Evolutionary conservation across 2,888 invertebrate genomes (phyloP).

Genomic region (Apamea monoglypha): DNA sequence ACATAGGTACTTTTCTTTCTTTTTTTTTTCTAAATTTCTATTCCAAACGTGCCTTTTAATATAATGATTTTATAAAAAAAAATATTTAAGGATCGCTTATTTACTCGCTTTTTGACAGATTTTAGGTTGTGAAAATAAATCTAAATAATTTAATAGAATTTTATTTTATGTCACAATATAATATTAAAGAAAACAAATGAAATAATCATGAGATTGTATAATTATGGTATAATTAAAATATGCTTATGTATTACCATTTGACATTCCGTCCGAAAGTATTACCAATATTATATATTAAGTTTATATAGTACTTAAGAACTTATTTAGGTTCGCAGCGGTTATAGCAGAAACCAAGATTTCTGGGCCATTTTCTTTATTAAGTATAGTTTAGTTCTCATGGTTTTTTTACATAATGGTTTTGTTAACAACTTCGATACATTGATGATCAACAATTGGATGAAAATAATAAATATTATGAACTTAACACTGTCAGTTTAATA

Average conservation of each 20-base stretch:
- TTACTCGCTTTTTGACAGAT: constrained; percentile 57
- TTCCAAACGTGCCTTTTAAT: constrained; percentile 67
- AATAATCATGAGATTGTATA: constrained; percentile 67
- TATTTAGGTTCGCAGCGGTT: constrained; percentile 62
- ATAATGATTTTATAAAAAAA: constrained; percentile 36
- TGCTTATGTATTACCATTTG: constrained; percentile 69
- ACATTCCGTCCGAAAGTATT: constrained; percentile 87
- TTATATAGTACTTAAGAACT: constrained; percentile 60
- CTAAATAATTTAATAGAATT: constrained; percentile 55
- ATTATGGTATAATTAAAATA: constrained; percentile 57
- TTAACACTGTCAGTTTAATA: too few relatives aligned
- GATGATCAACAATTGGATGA: not conserved
- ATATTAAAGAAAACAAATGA: constrained; percentile 62
- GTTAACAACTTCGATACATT: not conserved
- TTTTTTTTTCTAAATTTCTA: constrained; percentile 49
- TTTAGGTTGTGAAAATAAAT: constrained; percentile 80
- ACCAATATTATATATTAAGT: constrained; percentile 75
- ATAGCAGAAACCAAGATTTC: constrained; percentile 68
- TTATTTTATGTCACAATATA: constrained; percentile 76
- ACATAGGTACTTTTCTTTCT: constrained; percentile 24
- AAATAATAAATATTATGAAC: not conserved
- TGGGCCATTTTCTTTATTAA: constrained; percentile 73
- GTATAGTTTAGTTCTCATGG: constrained; percentile 60
- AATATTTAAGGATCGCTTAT: constrained; percentile 22
- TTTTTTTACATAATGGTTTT: constrained; percentile 53